Evolutionary conservation across 2,888 invertebrate species (phyloP).

Genomic region (Gortyna flavago): DNA sequence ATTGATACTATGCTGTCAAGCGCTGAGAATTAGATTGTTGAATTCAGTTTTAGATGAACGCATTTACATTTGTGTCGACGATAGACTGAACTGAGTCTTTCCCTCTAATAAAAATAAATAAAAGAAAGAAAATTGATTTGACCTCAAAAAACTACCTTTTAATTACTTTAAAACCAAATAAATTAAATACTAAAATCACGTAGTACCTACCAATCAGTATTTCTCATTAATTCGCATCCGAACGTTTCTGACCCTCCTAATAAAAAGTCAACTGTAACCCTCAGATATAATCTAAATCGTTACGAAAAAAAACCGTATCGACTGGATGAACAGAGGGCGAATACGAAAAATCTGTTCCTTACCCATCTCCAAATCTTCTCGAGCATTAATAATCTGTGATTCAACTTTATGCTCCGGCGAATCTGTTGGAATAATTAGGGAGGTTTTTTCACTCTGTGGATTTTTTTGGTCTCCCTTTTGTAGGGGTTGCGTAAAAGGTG

Average conservation of each 20-base stretch:
- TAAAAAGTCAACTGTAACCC: slow-evolving; percentile 28
- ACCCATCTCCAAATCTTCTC: slow-evolving; percentile 49
- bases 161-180: background rate
- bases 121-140: background rate
- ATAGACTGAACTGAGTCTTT: background rate
- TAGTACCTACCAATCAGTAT: background rate
- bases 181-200: too few species aligned
- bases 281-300: slow-evolving; percentile 47
- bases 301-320: slow-evolving; percentile 42
- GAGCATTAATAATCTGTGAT: slow-evolving; percentile 57
- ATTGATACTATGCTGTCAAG: slow-evolving; percentile 50
- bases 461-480: background rate
- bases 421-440: slow-evolving; percentile 51
- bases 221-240: slow-evolving; percentile 9
- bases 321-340: slow-evolving; percentile 35
- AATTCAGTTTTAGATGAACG: background rate
- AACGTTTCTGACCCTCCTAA: background rate
- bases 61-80: background rate
- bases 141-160: too few species aligned
- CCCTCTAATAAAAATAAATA: background rate
- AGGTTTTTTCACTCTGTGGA: slow-evolving; percentile 15
- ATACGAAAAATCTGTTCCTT: slow-evolving; percentile 50
- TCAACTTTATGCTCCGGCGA: slow-evolving; percentile 47
- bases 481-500: background rate
- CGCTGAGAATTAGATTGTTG: background rate